Evolutionary conservation across 1,140 invertebrate species (phyloP).

Genomic region (Nomia melanderi): DNA sequence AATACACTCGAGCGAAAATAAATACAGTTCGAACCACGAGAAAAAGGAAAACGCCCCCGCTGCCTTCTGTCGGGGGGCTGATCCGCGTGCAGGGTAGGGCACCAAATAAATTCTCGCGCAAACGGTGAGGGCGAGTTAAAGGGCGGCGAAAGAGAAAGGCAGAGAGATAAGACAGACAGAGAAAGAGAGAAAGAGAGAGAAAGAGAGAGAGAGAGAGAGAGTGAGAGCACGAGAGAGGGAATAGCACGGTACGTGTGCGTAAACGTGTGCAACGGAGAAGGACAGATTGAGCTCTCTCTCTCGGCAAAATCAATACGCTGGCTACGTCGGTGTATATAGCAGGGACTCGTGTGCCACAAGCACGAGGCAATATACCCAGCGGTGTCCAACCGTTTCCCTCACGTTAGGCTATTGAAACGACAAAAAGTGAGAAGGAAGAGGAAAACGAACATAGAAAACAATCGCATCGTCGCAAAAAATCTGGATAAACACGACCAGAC

Average conservation of each 20-base stretch:
- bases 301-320: constrained; percentile 65
- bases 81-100: background rate
- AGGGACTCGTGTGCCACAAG: constrained; percentile 50
- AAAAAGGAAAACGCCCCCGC: constrained; percentile 3
- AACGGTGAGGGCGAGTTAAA: constrained; percentile 41
- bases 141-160: constrained; percentile 50
- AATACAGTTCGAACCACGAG: background rate
- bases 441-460: too few species aligned
- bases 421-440: background rate
- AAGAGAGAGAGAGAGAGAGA: constrained; percentile 16
- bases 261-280: constrained; percentile 29
- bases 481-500: background rate
- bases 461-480: too few species aligned
- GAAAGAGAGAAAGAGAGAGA: background rate
- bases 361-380: constrained; percentile 45
- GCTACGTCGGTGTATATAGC: constrained; percentile 59
- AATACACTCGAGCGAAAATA: background rate
- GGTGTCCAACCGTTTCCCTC: constrained; percentile 39
- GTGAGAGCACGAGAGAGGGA: too few species aligned
- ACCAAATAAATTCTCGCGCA: constrained; percentile 24
- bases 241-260: constrained; percentile 36
- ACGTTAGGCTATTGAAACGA: background rate
- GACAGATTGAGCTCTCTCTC: constrained; percentile 37
- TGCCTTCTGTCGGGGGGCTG: background rate
- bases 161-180: background rate